Evolutionary conservation across 2,888 invertebrate species (phyloP).

Genomic region (Lampropteryx suffumata): DNA sequence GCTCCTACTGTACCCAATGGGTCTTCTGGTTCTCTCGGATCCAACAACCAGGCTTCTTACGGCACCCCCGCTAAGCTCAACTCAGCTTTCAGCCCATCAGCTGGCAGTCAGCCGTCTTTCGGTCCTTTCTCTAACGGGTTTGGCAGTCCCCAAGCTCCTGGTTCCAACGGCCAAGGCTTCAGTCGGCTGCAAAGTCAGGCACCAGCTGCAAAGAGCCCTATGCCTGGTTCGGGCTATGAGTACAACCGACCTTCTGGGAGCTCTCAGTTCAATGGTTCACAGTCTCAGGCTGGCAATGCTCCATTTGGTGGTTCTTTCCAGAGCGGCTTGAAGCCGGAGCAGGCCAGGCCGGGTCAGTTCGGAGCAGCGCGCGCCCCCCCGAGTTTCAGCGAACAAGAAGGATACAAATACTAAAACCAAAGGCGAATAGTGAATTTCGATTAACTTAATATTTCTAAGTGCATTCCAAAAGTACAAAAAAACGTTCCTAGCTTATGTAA

Average conservation of each 20-base stretch:
- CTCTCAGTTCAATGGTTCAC: constrained; percentile 12
- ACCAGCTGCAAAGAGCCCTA: constrained; percentile 13
- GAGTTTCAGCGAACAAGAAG: constrained; percentile 70
- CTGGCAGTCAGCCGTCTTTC: constrained; percentile 18
- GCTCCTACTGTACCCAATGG: constrained; percentile 17
- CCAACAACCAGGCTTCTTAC: constrained; percentile 24
- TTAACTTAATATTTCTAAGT: constrained; percentile 36
- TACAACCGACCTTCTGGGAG: constrained; percentile 35
- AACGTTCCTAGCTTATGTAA: constrained; percentile 35
- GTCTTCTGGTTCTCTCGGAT: constrained; percentile 32
- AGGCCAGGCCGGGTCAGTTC: constrained; percentile 46
- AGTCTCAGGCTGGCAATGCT: constrained; percentile 25
- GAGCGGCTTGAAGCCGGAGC: constrained; percentile 23
- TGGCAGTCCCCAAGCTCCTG: constrained; percentile 29
- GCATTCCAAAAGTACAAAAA: constrained; percentile 51
- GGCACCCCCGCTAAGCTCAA: constrained; percentile 19
- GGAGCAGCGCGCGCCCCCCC: constrained; percentile 71
- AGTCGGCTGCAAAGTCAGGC: constrained; percentile 20
- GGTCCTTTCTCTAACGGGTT: constrained; percentile 23
- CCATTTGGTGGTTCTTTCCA: constrained; percentile 23
- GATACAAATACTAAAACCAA: constrained; percentile 72
- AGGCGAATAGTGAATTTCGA: constrained; percentile 46
- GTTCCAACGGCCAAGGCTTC: constrained; percentile 25
- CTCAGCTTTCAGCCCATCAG: constrained; percentile 12
- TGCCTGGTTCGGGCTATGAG: constrained; percentile 32